A percentile compares a stretch with the other conserved stretches of the same genome.
Conservation (phyloP, 2,113 vertebrate species). For the Festucalex cinctus region DNA sequence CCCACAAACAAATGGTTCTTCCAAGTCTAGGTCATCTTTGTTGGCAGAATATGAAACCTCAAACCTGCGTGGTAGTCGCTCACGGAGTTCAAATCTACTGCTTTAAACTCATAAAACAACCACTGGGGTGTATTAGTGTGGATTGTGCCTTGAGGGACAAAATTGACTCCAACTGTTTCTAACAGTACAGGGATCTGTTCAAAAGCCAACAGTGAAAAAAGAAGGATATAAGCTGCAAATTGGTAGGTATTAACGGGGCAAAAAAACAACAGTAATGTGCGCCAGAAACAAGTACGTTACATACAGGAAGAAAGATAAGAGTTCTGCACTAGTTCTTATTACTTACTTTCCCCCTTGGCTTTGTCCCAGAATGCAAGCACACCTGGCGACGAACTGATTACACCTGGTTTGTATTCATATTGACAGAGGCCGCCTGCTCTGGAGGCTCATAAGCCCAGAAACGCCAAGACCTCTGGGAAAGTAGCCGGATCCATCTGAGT, state of each 20-base stretch:
- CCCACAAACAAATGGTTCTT: too few species aligned
- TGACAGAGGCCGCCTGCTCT: background rate
- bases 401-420: background rate
- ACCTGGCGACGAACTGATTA: background rate
- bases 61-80: background rate
- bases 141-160: background rate
- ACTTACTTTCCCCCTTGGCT: background rate
- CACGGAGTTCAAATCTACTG: background rate
- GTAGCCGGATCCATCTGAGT: constrained; percentile 12
- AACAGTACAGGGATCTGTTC: background rate
- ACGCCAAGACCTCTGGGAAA: constrained; percentile 9
- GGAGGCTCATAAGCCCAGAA: constrained; percentile 7
- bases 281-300: too few species aligned
- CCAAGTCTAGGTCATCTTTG: background rate
- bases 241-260: background rate
- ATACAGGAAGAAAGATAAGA: too few species aligned
- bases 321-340: too few species aligned
- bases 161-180: background rate
- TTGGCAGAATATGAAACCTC: background rate
- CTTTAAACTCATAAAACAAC: background rate
- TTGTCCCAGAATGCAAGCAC: background rate
- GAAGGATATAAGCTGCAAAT: background rate
- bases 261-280: too few species aligned
- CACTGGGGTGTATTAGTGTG: background rate
- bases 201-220: too few species aligned